These are phyloP conservation scores for Podotricha telesiphe DNA, from an alignment of 2,888 invertebrate species.

Conservation along the genomic window DNA sequence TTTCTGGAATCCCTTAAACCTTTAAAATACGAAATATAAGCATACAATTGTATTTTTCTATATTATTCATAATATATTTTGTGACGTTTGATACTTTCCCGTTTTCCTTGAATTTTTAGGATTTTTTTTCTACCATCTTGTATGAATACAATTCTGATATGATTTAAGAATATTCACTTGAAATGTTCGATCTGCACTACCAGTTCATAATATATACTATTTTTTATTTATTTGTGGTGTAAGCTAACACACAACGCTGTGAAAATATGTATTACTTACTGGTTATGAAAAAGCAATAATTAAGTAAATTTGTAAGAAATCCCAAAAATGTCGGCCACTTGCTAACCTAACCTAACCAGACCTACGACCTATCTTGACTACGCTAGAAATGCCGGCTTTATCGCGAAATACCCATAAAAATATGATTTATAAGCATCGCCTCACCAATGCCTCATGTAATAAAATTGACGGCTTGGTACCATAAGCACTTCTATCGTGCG, in stretches of 20 bases:
- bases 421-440: slow-evolving; percentile 76
- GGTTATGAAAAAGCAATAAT: not conserved
- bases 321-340: slow-evolving; percentile 13
- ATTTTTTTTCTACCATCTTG: too few species aligned
- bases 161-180: not conserved
- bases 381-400: slow-evolving; percentile 62
- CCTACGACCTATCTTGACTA: slow-evolving; percentile 2
- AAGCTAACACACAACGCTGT: not conserved
- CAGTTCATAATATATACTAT: not conserved
- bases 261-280: not conserved
- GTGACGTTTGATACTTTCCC: too few species aligned
- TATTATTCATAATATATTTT: not conserved
- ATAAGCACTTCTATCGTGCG: slow-evolving; percentile 59
- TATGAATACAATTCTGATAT: too few species aligned
- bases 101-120: too few species aligned
- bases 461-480: slow-evolving; percentile 64
- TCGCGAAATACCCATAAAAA: slow-evolving; percentile 73
- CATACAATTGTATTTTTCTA: not conserved
- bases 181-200: not conserved
- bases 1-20: not conserved
- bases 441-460: slow-evolving; percentile 62
- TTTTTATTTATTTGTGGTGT: not conserved
- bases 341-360: slow-evolving; percentile 2
- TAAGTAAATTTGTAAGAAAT: not conserved
- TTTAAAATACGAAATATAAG: not conserved